Evolutionary conservation across 2,113 vertebrate genomes (phyloP).

Genomic region (Gambusia holbrooki): DNA sequence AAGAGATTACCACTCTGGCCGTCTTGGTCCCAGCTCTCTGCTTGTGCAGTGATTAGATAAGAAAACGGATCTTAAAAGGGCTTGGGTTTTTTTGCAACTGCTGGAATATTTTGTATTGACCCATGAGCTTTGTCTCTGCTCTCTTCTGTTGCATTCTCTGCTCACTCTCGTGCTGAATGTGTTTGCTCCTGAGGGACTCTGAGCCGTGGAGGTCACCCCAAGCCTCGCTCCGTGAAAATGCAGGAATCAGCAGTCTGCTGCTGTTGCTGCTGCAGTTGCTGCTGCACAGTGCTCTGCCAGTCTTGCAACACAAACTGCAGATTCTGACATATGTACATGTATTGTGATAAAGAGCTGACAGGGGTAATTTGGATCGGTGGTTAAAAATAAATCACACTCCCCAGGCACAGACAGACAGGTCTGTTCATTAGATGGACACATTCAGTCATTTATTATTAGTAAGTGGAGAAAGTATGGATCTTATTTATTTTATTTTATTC

Average conservation of each 20-base stretch:
- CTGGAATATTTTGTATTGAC: slow-evolving; percentile 54
- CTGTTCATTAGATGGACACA: neutral
- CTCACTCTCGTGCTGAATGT: slow-evolving; percentile 56
- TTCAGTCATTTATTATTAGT: neutral
- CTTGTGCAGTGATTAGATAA: slow-evolving; percentile 68
- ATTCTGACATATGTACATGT: slow-evolving; percentile 21
- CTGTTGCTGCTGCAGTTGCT: slow-evolving; percentile 2
- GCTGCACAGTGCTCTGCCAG: slow-evolving; percentile 50
- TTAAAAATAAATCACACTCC: slow-evolving; percentile 8
- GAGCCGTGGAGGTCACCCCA: slow-evolving; percentile 69
- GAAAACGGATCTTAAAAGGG: slow-evolving; percentile 33
- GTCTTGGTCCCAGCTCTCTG: slow-evolving; percentile 41
- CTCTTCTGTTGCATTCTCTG: slow-evolving; percentile 44
- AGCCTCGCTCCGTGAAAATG: slow-evolving; percentile 60
- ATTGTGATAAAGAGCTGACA: neutral
- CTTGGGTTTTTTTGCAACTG: slow-evolving; percentile 1
- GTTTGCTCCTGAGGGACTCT: slow-evolving; percentile 52
- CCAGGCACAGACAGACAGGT: neutral
- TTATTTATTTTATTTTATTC: neutral
- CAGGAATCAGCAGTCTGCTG: slow-evolving; percentile 63
- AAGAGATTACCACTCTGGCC: slow-evolving; percentile 53
- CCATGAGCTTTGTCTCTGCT: slow-evolving; percentile 48
- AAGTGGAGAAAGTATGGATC: neutral
- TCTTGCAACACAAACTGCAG: slow-evolving; percentile 25
- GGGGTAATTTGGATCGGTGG: neutral